phyloP scores from a whole-genome alignment of 2,888 invertebrate genomes.

The Ophion slaviceki region DNA sequence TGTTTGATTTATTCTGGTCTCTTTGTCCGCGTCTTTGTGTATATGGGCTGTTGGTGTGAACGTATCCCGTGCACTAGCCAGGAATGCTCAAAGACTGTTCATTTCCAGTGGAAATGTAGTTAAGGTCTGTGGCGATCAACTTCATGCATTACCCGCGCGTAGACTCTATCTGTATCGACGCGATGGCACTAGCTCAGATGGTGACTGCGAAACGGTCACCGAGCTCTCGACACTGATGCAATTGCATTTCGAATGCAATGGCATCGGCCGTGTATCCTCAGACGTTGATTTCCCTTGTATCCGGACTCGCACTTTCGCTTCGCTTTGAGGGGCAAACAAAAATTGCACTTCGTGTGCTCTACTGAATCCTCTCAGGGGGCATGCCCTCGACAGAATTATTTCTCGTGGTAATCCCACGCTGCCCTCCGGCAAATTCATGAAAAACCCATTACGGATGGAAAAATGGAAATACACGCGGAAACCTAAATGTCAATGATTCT shows the following conservation, averaged over 20 bases:
- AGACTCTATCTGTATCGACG: conserved; percentile 6
- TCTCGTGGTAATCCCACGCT: conserved; percentile 5
- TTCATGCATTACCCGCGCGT: conserved; percentile 14
- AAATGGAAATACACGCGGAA: conserved; percentile 10
- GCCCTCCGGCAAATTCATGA: not conserved
- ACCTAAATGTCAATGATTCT: not conserved
- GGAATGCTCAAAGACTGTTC: conserved; percentile 35
- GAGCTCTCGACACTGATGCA: conserved; percentile 34
- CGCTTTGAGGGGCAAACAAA: conserved; percentile 19
- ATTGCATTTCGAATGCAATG: conserved; percentile 53
- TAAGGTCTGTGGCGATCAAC: conserved; percentile 37
- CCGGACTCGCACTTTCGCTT: not conserved
- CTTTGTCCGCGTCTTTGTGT: conserved; percentile 11
- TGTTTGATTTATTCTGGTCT: not conserved
- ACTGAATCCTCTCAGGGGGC: not conserved
- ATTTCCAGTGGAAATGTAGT: conserved; percentile 37
- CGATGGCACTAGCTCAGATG: conserved; percentile 33
- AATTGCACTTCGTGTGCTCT: conserved; percentile 12
- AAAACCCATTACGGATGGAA: conserved; percentile 24
- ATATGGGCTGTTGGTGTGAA: not conserved
- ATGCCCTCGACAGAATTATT: conserved; percentile 21
- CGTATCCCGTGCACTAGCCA: conserved; percentile 9
- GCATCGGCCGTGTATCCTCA: conserved; percentile 19
- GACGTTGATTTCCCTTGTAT: not conserved
- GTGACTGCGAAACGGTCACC: conserved; percentile 35